Base-by-base conservation (phyloP, 2,888 invertebrate species). In the Incurvaria masculella region DNA sequence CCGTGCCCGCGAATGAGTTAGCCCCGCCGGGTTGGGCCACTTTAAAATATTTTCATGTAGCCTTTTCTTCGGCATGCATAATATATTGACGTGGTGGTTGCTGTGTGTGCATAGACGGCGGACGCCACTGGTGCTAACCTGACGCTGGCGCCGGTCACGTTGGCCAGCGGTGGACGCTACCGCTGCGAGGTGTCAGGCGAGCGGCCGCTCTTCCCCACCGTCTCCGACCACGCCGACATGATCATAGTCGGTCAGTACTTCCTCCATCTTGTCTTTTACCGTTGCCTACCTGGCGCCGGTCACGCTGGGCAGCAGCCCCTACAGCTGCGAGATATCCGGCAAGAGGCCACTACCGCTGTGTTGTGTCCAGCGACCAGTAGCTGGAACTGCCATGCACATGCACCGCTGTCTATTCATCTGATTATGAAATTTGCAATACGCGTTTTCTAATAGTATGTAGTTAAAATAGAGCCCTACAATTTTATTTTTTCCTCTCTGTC, bases 151-250 rank as follows among this genome's bases (percentile, higher is more conserved):
- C 83, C 85, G 16, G 87, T 89, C 50, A 83, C 83, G 55, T 69
- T 88, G 59, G 82, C 84, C 66, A 86, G 88, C 49, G 84, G 87
- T 44, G 89, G 89, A 42, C 78, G 87, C 51, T 89, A 89, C 71
- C 81, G 88, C 54, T 89, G 89, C 64, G 89, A 89, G 68, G 88
- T 89, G 53, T 89, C 88, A 38, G 89, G 87, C 26, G 89, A 89
- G 65, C 81, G 87, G 52, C 89, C 89, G 23, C 84, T 87, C 51
- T 90, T 90, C 69, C 87, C 85, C 59, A 89, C 89, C 18, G 87
- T 88, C 51, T 85, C 85, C 42, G 86, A 87, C 62, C 86, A 87
- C 64, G 82, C 84, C 44, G 87, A 88, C 63, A 87, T 89, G 87
- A 71, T 81, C 57, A 87, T 88, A 59, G 86, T 89, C 51, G 88